phyloP scores from a whole-genome alignment of 2,888 invertebrate genomes.

The Cosmia pyralina region DNA sequence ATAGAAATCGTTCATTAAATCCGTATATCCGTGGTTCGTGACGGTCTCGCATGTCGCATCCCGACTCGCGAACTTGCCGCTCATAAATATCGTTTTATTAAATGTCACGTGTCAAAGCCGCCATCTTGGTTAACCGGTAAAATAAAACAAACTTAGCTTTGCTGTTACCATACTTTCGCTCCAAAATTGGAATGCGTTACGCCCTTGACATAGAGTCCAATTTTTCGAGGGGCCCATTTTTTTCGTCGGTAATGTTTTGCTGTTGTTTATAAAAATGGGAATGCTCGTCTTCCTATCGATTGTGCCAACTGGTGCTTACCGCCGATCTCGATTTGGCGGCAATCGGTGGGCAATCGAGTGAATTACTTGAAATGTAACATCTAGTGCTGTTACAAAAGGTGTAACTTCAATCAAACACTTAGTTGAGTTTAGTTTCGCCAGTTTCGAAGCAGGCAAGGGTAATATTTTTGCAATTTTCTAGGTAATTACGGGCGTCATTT shows the following conservation, averaged over 20 bases:
- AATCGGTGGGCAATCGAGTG: constrained; percentile 82
- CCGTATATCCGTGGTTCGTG: constrained; percentile 86
- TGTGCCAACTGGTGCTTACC: constrained; percentile 89
- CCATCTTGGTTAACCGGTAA: constrained; percentile 83
- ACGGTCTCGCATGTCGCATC: constrained; percentile 86
- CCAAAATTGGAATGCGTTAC: constrained; percentile 71
- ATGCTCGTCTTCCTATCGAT: constrained; percentile 85
- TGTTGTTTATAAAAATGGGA: constrained; percentile 80
- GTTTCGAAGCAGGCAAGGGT: constrained; percentile 48
- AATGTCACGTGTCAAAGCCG: constrained; percentile 86
- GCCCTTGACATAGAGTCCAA: constrained; percentile 77
- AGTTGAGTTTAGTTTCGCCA: constrained; percentile 61
- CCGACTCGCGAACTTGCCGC: constrained; percentile 86
- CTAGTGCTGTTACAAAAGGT: constrained; percentile 67
- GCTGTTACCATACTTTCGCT: constrained; percentile 65
- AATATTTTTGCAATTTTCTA: constrained; percentile 59
- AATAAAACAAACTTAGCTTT: constrained; percentile 74
- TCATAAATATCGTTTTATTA: constrained; percentile 86
- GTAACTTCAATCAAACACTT: constrained; percentile 68
- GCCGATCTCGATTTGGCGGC: constrained; percentile 84
- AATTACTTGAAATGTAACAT: constrained; percentile 76
- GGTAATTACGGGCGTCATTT: constrained; percentile 60
- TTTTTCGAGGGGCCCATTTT: constrained; percentile 67
- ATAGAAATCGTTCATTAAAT: constrained; percentile 85
- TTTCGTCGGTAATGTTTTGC: constrained; percentile 66